A percentile compares a stretch with the other conserved stretches of the same genome.
These are phyloP conservation scores for Clitarchus hookeri DNA, from an alignment of 2,888 invertebrate genomes.

Conservation along the genomic window DNA sequence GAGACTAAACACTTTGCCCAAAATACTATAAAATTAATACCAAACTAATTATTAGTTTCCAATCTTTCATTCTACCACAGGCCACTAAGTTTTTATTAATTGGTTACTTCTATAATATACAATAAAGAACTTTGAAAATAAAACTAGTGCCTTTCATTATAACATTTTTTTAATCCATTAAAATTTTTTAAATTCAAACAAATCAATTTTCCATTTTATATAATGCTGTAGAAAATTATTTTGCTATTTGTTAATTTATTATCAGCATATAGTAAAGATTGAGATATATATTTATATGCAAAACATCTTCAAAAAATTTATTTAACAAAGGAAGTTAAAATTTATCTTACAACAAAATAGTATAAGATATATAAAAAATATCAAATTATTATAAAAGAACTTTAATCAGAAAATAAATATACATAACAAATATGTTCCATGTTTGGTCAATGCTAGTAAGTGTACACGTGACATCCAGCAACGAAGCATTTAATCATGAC, in stretches of 20 bases:
- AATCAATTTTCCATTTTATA: slow-evolving; percentile 11
- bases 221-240: slow-evolving; percentile 25
- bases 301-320: neutral
- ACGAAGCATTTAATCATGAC: slow-evolving; percentile 1
- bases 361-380: slow-evolving; percentile 25
- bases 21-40: too few relatives aligned
- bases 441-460: neutral
- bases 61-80: too few relatives aligned
- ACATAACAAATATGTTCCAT: slow-evolving; percentile 23
- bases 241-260: neutral
- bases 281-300: neutral
- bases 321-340: slow-evolving; percentile 19
- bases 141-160: neutral
- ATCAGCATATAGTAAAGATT: slow-evolving; percentile 2
- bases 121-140: neutral
- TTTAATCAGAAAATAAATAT: slow-evolving; percentile 27
- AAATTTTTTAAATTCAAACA: slow-evolving; percentile 20
- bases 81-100: too few relatives aligned
- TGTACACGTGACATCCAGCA: neutral
- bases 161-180: slow-evolving; percentile 22
- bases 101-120: neutral
- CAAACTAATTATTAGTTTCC: too few relatives aligned
- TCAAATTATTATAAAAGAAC: slow-evolving; percentile 23
- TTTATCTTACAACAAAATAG: slow-evolving; percentile 23
- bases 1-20: too few relatives aligned